Base-by-base conservation (phyloP, 2,888 invertebrate species). In the Eurytoma californica region DNA sequence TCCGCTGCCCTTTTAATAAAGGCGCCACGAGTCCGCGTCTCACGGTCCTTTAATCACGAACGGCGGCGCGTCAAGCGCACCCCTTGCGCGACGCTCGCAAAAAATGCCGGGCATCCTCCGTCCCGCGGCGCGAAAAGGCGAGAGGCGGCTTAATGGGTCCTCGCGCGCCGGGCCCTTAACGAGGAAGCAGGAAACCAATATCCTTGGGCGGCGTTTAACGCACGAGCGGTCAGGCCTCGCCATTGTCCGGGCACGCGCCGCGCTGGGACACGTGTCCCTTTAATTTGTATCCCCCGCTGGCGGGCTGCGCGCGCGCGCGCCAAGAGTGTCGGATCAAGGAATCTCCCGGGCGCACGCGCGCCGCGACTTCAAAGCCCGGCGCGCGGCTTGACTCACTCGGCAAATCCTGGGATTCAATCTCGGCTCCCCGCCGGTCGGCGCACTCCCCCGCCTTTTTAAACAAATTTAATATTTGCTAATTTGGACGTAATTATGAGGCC, bases 211-310 rank as follows among this genome's bases (percentile, higher is more conserved):
- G 13, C 84, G 83, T 84, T 85, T 85, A 84, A 86, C 85, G 86
- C 84, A 81, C 84, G 84, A 83, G 80, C 85, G 86, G 85, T 86
- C 86, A 86, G 83, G 81, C 28, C 24, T 18, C 16, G 51, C 60
- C 75, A 67, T 60, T 66, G 66, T 61, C 65, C 55, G 53, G 28
- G 72, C 30, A 67, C 20, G 67, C 58, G 82, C 77, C 74, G 68
- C 28, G 55, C 81, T 24, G 82, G 83, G 80, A 77, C 88, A 87
- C 88, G 88, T 88, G 88, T 85, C 87, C 82, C 84, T 86, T 86
- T 86, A 86, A 88, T 87, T 87, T 86, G 86, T 84, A 85, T 83
- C 86, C 84, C 77, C 67, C 82, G 79, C 82, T 72, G 81, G 80
- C 76, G 79, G 78, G 75, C 72, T 14, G 14, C 14, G 14, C 49